phyloP scores from a whole-genome alignment of 1,140 invertebrate species.

The Drosophila eugracilis region DNA sequence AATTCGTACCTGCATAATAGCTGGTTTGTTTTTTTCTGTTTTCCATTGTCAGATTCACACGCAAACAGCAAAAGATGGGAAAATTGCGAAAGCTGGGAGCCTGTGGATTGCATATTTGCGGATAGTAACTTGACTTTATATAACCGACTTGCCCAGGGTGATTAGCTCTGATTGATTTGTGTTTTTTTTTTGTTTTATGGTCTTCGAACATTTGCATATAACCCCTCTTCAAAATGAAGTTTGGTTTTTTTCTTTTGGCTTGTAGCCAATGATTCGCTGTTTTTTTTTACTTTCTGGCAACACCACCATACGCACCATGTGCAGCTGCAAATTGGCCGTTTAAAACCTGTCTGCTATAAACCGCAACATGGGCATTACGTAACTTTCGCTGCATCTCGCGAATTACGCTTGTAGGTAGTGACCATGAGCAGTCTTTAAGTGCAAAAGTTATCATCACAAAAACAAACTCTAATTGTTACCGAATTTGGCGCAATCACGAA shows the following conservation, averaged over 20 bases:
- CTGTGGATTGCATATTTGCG: slow-evolving; percentile 11
- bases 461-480: slow-evolving; percentile 38
- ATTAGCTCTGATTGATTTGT: slow-evolving; percentile 77
- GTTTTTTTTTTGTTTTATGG: slow-evolving; percentile 19
- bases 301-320: slow-evolving; percentile 48
- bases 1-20: slow-evolving; percentile 24
- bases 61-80: slow-evolving; percentile 42
- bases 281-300: slow-evolving; percentile 32
- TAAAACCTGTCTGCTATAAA: slow-evolving; percentile 56
- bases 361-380: slow-evolving; percentile 36
- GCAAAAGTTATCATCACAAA: slow-evolving; percentile 3
- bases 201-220: slow-evolving; percentile 39
- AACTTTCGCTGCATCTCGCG: slow-evolving; percentile 63
- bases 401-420: slow-evolving; percentile 20
- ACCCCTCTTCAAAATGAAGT: too few relatives aligned
- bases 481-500: slow-evolving; percentile 13
- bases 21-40: slow-evolving; percentile 7
- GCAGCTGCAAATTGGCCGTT: slow-evolving; percentile 32
- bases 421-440: slow-evolving; percentile 12
- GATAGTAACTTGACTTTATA: slow-evolving; percentile 20
- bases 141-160: slow-evolving; percentile 34
- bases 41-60: slow-evolving; percentile 32
- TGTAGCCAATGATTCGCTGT: slow-evolving; percentile 25
- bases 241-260: slow-evolving; percentile 8
- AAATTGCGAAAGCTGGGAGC: not conserved